These are phyloP conservation scores for Patiria miniata DNA, from an alignment of 35 echinoderm and acorn worm species.

Conservation along the genomic window DNA sequence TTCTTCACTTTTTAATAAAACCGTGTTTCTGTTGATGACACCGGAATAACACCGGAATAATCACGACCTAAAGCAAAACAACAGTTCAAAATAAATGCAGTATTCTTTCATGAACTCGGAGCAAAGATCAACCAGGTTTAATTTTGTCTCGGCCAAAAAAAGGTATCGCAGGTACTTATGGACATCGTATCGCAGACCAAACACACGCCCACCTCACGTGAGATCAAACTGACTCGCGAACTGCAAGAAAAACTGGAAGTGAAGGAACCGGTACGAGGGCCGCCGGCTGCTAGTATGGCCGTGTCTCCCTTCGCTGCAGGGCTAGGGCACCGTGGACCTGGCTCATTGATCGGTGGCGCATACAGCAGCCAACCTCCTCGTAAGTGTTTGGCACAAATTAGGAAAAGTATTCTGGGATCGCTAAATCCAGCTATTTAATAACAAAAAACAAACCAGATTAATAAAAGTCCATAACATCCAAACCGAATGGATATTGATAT, in stretches of 20 bases:
- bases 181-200: slow-evolving; percentile 12
- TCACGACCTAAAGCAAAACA: too few relatives aligned
- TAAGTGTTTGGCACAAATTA: not conserved
- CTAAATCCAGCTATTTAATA: too few relatives aligned
- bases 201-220: not conserved
- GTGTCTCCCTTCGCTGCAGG: not conserved
- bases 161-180: not conserved
- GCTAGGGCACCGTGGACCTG: not conserved
- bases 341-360: not conserved
- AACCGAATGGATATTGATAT: too few relatives aligned
- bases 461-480: too few relatives aligned
- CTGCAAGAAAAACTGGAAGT: not conserved
- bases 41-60: too few relatives aligned
- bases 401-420: too few relatives aligned
- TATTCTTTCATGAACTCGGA: too few relatives aligned
- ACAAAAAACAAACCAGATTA: too few relatives aligned
- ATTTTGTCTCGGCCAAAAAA: not conserved
- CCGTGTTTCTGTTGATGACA: too few relatives aligned
- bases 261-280: not conserved
- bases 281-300: not conserved
- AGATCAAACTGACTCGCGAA: not conserved
- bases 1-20: too few relatives aligned
- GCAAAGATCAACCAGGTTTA: too few relatives aligned
- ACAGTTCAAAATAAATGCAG: too few relatives aligned
- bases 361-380: not conserved